Percentiles rank a stretch among this genome's conserved stretches.
Evolutionary conservation across 2,113 vertebrate species (phyloP).

Genomic region (Jacana jacana): DNA sequence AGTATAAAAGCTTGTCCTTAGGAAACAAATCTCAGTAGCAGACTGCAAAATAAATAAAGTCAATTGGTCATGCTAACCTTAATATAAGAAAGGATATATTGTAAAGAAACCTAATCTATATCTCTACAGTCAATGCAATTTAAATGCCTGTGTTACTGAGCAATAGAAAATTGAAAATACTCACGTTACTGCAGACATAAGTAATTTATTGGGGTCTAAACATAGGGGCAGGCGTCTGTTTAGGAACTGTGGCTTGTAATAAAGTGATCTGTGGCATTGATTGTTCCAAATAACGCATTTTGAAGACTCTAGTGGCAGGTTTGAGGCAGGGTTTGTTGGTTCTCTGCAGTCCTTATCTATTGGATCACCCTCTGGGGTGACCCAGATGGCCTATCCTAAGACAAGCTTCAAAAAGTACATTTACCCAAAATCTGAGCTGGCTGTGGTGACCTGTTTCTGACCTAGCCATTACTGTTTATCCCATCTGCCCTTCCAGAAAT

Average conservation of each 20-base stretch:
- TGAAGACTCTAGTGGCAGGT: not conserved
- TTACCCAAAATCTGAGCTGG: not conserved
- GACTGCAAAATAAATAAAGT: conserved; percentile 38
- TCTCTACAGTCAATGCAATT: conserved; percentile 28
- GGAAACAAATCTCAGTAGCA: conserved; percentile 56
- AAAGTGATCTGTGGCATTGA: not conserved
- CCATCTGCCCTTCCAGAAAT: not conserved
- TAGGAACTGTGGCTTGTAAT: not conserved
- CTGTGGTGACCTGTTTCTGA: not conserved
- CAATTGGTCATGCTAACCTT: conserved; percentile 38
- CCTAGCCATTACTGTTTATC: not conserved
- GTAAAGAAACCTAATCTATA: conserved; percentile 46
- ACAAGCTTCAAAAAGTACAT: not conserved
- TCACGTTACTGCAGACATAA: conserved; percentile 36
- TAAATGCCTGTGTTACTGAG: conserved; percentile 33
- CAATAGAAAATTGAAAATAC: conserved; percentile 38
- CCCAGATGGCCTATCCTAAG: not conserved
- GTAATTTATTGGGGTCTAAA: conserved; percentile 3
- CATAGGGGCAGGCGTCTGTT: not conserved
- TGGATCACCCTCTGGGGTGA: not conserved
- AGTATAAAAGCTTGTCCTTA: conserved; percentile 38
- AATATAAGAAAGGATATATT: conserved; percentile 9
- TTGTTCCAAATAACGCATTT: not conserved
- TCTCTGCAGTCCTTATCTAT: not conserved
- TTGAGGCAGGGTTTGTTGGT: not conserved